Percentiles rank a stretch among this genome's conserved stretches.
phyloP scores from a whole-genome alignment of 2,113 vertebrate genomes.

The Menura novaehollandiae region DNA sequence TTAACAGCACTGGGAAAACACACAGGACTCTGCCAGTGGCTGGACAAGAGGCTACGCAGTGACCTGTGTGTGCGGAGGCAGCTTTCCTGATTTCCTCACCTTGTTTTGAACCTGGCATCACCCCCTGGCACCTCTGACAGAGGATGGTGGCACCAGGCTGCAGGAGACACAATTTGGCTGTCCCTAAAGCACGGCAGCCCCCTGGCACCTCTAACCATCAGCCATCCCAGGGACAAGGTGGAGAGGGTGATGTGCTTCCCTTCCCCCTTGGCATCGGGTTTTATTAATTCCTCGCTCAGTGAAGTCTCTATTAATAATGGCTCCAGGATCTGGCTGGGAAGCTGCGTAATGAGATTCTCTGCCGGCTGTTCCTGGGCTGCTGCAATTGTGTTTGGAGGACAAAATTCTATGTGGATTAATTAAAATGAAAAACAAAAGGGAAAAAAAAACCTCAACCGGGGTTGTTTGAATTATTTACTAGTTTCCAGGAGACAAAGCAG shows the following conservation, averaged over 20 bases:
- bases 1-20: neutral
- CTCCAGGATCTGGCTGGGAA: neutral
- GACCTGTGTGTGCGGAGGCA: neutral
- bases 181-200: neutral
- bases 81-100: neutral
- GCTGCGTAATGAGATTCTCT: conserved; percentile 10
- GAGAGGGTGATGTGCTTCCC: neutral
- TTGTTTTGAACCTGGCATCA: fast-evolving
- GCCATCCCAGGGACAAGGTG: neutral
- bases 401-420: conserved; percentile 64
- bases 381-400: neutral
- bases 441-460: neutral
- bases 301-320: conserved; percentile 38
- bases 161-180: neutral
- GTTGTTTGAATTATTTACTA: conserved; percentile 65
- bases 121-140: neutral
- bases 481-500: conserved; percentile 47
- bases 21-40: fast-evolving
- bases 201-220: neutral
- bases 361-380: conserved; percentile 32
- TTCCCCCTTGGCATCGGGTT: neutral
- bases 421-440: conserved; percentile 55
- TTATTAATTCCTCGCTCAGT: neutral
- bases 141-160: neutral
- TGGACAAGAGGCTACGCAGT: neutral